Conservation (phyloP, 2,888 invertebrate genomes). For the Eudasyphora cyanicolor region DNA sequence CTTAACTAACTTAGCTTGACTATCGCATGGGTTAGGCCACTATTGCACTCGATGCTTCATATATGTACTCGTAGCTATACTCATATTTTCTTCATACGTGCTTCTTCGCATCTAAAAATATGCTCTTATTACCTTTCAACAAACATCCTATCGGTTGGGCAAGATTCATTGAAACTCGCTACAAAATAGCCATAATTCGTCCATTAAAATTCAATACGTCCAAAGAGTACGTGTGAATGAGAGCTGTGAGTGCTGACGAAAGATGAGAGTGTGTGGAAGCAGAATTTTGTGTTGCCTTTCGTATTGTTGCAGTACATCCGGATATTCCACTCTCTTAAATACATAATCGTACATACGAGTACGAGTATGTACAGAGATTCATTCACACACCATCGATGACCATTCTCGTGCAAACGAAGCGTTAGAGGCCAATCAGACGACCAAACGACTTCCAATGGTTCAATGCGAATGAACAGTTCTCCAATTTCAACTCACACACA, state of each 20-base stretch:
- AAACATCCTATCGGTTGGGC: too few species aligned
- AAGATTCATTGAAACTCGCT: not conserved
- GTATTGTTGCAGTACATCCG: not conserved
- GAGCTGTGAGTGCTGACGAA: not conserved
- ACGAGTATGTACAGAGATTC: not conserved
- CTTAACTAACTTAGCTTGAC: too few species aligned
- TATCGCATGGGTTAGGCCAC: too few species aligned
- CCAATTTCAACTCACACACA: too few species aligned
- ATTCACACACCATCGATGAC: not conserved
- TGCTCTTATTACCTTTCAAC: too few species aligned
- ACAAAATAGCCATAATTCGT: slow-evolving; percentile 14
- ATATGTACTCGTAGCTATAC: too few species aligned
- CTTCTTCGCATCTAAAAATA: too few species aligned
- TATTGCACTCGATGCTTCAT: too few species aligned
- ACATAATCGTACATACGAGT: not conserved
- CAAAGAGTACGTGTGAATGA: slow-evolving; percentile 10
- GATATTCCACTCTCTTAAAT: not conserved
- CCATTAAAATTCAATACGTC: slow-evolving; percentile 27
- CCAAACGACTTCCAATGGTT: not conserved
- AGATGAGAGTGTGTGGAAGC: not conserved
- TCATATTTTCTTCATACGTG: too few species aligned
- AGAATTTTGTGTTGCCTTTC: not conserved
- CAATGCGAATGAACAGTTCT: too few species aligned
- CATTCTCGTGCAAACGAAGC: too few species aligned
- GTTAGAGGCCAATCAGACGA: not conserved